These are phyloP conservation scores for Cecropterus lyciades DNA, from an alignment of 1,140 invertebrate species.

Conservation along the genomic window DNA sequence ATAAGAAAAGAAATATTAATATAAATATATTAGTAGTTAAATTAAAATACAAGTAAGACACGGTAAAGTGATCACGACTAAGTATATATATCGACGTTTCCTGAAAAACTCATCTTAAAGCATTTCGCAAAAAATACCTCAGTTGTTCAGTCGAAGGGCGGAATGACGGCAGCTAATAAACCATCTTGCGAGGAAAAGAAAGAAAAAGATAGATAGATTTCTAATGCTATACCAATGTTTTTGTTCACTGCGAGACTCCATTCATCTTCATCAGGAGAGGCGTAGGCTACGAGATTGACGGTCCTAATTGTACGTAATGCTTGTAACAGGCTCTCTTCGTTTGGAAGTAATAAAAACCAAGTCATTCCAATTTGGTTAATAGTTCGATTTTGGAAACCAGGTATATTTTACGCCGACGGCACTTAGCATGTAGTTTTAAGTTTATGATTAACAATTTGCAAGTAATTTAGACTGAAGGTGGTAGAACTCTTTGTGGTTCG, in stretches of 20 bases:
- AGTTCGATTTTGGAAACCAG: too few relatives aligned
- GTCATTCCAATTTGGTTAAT: neutral
- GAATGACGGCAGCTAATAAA: constrained; percentile 8
- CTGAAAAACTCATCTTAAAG: neutral
- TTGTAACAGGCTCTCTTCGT: neutral
- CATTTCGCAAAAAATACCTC: neutral
- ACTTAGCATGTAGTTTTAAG: too few relatives aligned
- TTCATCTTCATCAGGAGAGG: constrained; percentile 23
- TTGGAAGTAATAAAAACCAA: neutral
- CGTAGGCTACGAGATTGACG: constrained; percentile 18
- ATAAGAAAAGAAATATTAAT: too few relatives aligned
- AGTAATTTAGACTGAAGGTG: too few relatives aligned
- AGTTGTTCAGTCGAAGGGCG: neutral
- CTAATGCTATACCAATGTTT: constrained; percentile 26
- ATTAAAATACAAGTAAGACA: too few relatives aligned
- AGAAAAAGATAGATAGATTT: constrained; percentile 22
- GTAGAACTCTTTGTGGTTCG: too few relatives aligned
- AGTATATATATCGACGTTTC: too few relatives aligned
- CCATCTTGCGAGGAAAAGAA: neutral
- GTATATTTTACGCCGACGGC: too few relatives aligned
- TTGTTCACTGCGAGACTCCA: constrained; percentile 11
- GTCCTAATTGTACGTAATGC: constrained; percentile 23
- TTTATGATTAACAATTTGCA: too few relatives aligned
- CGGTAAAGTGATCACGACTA: too few relatives aligned
- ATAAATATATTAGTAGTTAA: too few relatives aligned